Base-by-base conservation (phyloP, 2,113 vertebrate genomes). In the Chaenogobius annularis region DNA sequence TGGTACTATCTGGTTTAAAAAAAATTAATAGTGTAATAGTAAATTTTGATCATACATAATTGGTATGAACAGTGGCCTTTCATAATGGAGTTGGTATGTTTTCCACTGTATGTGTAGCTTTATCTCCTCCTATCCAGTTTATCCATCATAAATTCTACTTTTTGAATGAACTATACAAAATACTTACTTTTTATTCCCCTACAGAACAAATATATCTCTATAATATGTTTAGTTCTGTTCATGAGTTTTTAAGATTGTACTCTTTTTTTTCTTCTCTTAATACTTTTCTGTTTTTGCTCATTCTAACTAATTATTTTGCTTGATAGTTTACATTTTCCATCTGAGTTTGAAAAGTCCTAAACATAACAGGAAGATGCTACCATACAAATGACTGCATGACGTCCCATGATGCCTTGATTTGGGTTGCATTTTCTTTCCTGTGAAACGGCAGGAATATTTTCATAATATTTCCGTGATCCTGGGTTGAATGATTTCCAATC, bases 391-490 rank as follows among this genome's bases (percentile, higher is more conserved):
- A 13, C 2, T 58, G 22, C 1, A 58, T 40, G 55, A 23, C 20
- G 7, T 4, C 20, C 68, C 64, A 37, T 54, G 56, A 62, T 69
- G 66, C 10, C 52, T 44, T 70, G 20, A 58, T 61, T 66, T n/a
- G 35, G 9, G 66, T 64, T n/a, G 47, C 47, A 50, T 73, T 61
- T 74, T 26, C 43, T 70, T 48, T 74, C n/a, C 64, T 59, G 66
- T 74, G 56, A n/a, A 72, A 31, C 74, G 50, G 35, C 23, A 72
- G 44, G 44, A 44, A 72, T 67, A 81, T 78, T 87, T 86, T 75
- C 66, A 69, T 66, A 69, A 86, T 86, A 73, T 84, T 80, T 81
- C 70, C 70, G 68, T n/a, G 58, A 50, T 71, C 78, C 81, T 47
- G 47, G n/a, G 74, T 79, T 75, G 63, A 81, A 79, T 69, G 58